Percentiles rank a stretch among this genome's conserved stretches.
Evolutionary conservation across 2,113 vertebrate genomes (phyloP).

Genomic region (Electrona antarctica): DNA sequence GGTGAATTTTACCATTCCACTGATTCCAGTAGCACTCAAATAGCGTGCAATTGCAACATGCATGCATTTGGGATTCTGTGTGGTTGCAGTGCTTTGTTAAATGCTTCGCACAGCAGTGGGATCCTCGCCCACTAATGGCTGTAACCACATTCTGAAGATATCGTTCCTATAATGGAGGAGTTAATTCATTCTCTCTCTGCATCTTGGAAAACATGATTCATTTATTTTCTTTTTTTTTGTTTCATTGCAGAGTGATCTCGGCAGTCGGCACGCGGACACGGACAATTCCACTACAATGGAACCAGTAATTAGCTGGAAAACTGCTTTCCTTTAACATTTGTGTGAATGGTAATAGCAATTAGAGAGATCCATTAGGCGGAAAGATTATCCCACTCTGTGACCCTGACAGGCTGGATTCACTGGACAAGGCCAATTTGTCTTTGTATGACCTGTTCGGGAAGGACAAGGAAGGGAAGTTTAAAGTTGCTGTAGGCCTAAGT

Average conservation of each 20-base stretch:
- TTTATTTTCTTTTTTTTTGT: not conserved
- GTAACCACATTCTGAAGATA: not conserved
- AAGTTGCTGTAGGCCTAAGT: no score
- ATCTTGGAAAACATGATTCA: not conserved
- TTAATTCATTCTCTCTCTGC: not conserved
- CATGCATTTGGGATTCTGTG: no score
- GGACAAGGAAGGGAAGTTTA: no score
- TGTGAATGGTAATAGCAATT: not conserved
- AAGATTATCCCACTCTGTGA: slow-evolving; percentile 10
- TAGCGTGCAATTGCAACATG: no score
- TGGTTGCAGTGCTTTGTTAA: not conserved
- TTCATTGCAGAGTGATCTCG: not conserved
- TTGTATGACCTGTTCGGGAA: not conserved
- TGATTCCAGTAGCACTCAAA: no score
- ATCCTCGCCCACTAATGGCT: not conserved
- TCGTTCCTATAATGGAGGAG: not conserved
- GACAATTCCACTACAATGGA: not conserved
- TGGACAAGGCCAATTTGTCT: slow-evolving; percentile 1
- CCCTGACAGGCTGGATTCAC: not conserved
- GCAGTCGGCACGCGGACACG: not conserved
- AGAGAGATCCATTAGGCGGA: slow-evolving; percentile 11
- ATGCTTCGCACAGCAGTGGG: not conserved
- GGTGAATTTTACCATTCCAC: no score
- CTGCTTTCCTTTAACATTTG: not conserved
- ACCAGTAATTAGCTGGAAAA: slow-evolving; percentile 8